Evolutionary conservation across 1,140 invertebrate genomes (phyloP), one percentile per base, ranked within the genome.

Genomic region (Nebria ingens): DNA sequence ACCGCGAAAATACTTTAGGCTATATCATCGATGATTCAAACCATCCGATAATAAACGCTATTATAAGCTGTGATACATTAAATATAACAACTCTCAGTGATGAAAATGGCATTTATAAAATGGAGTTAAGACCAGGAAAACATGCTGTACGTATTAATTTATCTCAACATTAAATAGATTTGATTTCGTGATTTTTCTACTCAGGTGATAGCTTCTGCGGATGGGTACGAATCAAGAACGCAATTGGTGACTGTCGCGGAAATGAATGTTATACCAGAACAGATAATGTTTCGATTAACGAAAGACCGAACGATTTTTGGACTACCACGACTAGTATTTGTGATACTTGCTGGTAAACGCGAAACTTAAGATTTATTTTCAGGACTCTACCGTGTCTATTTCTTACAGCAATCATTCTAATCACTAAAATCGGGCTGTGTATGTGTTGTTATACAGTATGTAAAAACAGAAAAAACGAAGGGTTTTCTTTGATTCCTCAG

Each of bases 261-360:
- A 34, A 54, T 68, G 0, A 71, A 65, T 51, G 63, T 68, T 51
- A 63, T 70, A 2, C 71, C 72, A 3, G 69, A 74, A 1, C 71
- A 78, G 21, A 68, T 89, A 1, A 72, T 89, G 55, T 81, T 90
- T 38, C 83, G 81, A 56, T 64, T 91, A 53, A 73, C 76, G 21
- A 71, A 70, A 20, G 80, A 89, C 65, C 80, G 82, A 54, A 76
- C 70, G 40, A 76, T 91, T 22, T 69, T 84, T 56, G 87, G 87
- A 1, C 71, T 91, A 71, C 83, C 87, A 0, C 73, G 86, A 25
- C 69, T 86, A 6, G 73, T 83, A 1, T 91, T 91, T 64, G 79
- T 90, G 40, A 76, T 87, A 57, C 62, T 88, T 2, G 71, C 82
- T 57, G 86, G 87, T 84, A 67, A 68, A 65, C 67, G n/a, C n/a